Base-by-base conservation (phyloP, 2,113 vertebrate species). In the Ochotona curzoniae region DNA sequence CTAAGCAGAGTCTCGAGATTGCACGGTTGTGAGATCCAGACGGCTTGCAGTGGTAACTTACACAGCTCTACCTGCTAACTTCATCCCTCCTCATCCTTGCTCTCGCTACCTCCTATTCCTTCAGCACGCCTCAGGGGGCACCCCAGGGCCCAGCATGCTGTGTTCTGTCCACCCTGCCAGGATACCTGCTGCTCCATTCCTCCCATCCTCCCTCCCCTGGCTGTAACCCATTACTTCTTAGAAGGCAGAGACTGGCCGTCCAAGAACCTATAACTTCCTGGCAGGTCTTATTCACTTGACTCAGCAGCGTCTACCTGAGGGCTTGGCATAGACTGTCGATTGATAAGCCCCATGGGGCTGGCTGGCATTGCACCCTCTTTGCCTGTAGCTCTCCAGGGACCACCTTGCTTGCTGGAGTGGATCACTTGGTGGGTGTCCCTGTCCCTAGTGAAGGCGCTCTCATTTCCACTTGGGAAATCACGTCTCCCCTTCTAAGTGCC, bases 371-470 rank as follows among this genome's bases (percentile, higher is more conserved):
- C 10, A 11, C 26, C 11, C 0, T 20, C 35, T 0, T 13, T 25
- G 21, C 9, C 61, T 15, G 25, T 6, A 0, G 25, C 38, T 23
- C 35, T 21, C 4, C 13, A 25, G 9, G 26, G 14, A 10, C 2
- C 9, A 20, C 21, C 30, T 15, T 6, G 2, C 66, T 67, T 64
- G 4, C 49, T 2, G 15, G 0, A 4, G 54, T 5, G 25, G 11
- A 30, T 13, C 1, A 20, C 8, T 25, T 1, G 8, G 2, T 28
- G 38, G 60, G 1, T 8, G 0, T 7, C 15, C 0, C 3, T 1
- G 51, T 32, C 3, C 10, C 51, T 23, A n/a, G 1, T 49, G 44
- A 9, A 3, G 2, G 26, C 13, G 1, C 76, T 69, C 13, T n/a
- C 12, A 21, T 21, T 76, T 80, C 74, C 28, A 26, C 17, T 25